Percentiles rank a stretch among this genome's conserved stretches.
Evolutionary conservation across 2,888 invertebrate genomes (phyloP).

Genomic region (Trachelus tabidus): DNA sequence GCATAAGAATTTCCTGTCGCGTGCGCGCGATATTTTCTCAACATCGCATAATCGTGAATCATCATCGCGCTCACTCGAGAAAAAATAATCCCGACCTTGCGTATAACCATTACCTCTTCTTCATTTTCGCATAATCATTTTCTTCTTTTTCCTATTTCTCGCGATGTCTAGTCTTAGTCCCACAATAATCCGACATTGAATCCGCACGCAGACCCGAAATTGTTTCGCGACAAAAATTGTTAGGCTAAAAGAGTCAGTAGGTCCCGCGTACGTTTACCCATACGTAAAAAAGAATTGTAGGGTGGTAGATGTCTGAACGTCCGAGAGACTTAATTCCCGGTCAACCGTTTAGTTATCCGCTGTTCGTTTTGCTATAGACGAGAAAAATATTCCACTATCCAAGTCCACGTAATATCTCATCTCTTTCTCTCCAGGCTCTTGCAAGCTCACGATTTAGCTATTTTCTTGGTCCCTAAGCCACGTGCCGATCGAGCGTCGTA

Average conservation of each 20-base stretch:
- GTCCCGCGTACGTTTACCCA: too few relatives aligned
- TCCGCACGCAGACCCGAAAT: too few relatives aligned
- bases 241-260: too few relatives aligned
- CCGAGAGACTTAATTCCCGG: too few relatives aligned
- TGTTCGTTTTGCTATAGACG: background rate
- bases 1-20: background rate
- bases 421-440: background rate
- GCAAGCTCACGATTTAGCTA: background rate
- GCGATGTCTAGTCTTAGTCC: too few relatives aligned
- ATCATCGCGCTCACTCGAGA: background rate
- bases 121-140: background rate
- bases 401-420: background rate
- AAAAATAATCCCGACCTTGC: background rate
- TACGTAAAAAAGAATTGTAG: too few relatives aligned
- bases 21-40: background rate
- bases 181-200: too few relatives aligned
- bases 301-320: too few relatives aligned
- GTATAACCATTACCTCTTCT: background rate
- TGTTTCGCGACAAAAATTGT: too few relatives aligned
- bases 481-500: background rate
- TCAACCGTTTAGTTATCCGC: too few relatives aligned
- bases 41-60: background rate
- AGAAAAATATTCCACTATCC: background rate
- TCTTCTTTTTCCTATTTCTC: background rate
- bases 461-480: background rate